Evolutionary conservation across 2,113 vertebrate species (phyloP).

Genomic region (Chamaea fasciata): DNA sequence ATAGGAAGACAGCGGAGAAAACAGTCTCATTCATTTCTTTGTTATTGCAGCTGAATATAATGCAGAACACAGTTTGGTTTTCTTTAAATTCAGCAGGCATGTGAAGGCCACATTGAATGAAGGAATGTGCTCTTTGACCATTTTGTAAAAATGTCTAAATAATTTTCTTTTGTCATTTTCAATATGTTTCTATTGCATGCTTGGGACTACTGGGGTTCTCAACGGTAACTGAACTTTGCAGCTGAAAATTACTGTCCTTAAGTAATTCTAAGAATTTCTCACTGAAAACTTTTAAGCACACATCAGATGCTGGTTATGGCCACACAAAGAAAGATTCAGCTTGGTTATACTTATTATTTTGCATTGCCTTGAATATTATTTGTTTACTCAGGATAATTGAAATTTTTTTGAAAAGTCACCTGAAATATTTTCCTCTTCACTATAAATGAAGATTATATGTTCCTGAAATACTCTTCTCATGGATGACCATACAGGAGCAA

Average conservation of each 20-base stretch:
- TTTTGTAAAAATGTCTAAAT: conserved; percentile 34
- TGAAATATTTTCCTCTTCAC: not conserved
- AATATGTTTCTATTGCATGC: not conserved
- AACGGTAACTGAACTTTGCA: not conserved
- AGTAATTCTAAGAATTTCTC: not conserved
- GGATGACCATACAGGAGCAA: not conserved
- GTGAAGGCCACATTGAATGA: not conserved
- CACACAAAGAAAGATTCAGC: not conserved
- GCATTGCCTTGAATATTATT: not conserved
- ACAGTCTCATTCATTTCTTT: not conserved
- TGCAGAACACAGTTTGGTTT: not conserved
- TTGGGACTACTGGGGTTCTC: not conserved
- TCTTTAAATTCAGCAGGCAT: not conserved
- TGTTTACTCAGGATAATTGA: not conserved
- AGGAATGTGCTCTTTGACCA: not conserved
- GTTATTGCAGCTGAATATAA: not conserved
- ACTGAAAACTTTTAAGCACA: not conserved
- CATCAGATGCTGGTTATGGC: not conserved
- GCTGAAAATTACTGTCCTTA: not conserved
- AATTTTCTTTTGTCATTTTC: conserved; percentile 30
- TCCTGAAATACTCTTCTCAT: not conserved
- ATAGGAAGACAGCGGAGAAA: not conserved
- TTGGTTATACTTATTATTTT: not conserved
- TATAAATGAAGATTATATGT: not conserved
- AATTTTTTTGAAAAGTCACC: not conserved